phyloP scores from a whole-genome alignment of 2,888 invertebrate genomes.

The Leptinotarsa peninsularis region DNA sequence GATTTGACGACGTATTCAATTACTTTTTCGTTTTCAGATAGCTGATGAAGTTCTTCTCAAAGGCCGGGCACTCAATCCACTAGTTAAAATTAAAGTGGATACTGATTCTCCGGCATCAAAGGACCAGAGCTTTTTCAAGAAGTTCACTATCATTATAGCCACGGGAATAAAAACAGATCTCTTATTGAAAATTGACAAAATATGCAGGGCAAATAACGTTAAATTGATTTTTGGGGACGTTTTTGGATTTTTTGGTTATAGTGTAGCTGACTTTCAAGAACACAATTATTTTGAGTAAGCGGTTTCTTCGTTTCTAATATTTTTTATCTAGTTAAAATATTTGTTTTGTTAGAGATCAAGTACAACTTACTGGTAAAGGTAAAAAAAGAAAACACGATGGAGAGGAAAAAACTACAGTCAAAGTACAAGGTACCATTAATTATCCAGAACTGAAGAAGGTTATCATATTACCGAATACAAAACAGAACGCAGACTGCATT shows the following conservation, averaged over 20 bases:
- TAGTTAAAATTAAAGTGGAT: conserved; percentile 80
- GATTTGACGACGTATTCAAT: no score
- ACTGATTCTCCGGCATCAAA: conserved; percentile 75
- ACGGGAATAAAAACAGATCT: conserved; percentile 80
- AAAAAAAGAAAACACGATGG: conserved; percentile 73
- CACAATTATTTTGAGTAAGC: conserved; percentile 85
- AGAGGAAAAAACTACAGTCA: conserved; percentile 69
- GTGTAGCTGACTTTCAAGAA: conserved; percentile 89
- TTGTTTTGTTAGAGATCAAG: conserved; percentile 66
- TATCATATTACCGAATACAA: conserved; percentile 69
- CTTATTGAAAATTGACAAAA: conserved; percentile 79
- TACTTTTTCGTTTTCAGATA: conserved; percentile 69
- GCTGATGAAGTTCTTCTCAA: conserved; percentile 84
- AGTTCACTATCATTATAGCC: conserved; percentile 87
- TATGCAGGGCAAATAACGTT: conserved; percentile 79
- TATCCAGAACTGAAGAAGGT: conserved; percentile 76
- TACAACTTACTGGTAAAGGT: conserved; percentile 65
- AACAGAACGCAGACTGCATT: conserved; percentile 65
- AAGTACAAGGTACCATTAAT: conserved; percentile 74
- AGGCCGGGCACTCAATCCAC: conserved; percentile 90
- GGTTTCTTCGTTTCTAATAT: not conserved
- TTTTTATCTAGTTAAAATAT: no score
- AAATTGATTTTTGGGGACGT: conserved; percentile 93
- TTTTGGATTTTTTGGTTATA: conserved; percentile 93
- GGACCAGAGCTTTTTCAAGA: conserved; percentile 76